These are phyloP conservation scores for Apamea epomidion DNA, from an alignment of 2,888 invertebrate species.

Conservation along the genomic window DNA sequence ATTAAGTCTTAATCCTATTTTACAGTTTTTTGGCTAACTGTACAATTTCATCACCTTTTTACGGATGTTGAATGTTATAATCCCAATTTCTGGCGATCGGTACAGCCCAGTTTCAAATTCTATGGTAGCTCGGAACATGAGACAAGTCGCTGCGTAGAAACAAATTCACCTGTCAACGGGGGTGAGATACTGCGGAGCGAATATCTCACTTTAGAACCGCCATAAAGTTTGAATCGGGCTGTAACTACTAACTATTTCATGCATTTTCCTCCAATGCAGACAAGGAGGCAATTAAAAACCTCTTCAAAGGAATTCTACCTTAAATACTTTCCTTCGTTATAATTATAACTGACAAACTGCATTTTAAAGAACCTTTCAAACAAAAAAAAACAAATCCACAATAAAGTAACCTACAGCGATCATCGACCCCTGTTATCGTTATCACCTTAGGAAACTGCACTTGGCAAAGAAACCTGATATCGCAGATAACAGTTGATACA, in stretches of 20 bases:
- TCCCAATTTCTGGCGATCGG: no score
- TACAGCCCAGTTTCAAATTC: no score
- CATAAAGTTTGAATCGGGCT: no score
- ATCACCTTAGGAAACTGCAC: conserved; percentile 74
- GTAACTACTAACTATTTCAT: no score
- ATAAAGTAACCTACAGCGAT: conserved; percentile 63
- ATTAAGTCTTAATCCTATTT: neutral
- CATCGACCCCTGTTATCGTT: conserved; percentile 77
- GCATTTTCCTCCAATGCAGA: neutral
- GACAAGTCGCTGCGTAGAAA: no score
- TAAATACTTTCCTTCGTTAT: neutral
- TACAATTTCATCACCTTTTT: no score
- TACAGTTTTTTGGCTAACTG: neutral
- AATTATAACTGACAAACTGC: neutral
- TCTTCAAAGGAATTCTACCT: neutral
- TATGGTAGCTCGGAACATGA: no score
- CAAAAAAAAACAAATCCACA: neutral
- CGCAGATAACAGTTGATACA: conserved; percentile 54
- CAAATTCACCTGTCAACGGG: no score
- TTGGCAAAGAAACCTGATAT: conserved; percentile 76
- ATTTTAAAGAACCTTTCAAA: neutral
- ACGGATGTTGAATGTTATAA: no score
- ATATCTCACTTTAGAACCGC: no score
- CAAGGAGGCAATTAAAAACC: neutral
- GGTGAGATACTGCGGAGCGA: no score